phyloP scores from a whole-genome alignment of 2,113 vertebrate species.

The Pitta sordida region DNA sequence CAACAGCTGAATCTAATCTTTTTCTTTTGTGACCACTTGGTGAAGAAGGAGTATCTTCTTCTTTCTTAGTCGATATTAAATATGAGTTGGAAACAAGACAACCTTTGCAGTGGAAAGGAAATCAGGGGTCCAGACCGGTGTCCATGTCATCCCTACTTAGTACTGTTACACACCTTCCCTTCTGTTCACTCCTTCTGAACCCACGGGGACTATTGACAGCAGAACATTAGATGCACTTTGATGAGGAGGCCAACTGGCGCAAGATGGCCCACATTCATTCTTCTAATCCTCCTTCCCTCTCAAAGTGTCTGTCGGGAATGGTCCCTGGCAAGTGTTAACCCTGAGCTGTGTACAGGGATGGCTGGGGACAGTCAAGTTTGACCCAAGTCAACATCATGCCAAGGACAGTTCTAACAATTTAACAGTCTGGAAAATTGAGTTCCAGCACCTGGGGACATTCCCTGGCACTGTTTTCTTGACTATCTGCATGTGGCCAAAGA shows the following conservation, averaged over 20 bases:
- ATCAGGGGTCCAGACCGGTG: not conserved
- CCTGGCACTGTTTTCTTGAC: not conserved
- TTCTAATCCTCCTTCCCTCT: not conserved
- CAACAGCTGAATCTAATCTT: not conserved
- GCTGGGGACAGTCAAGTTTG: not conserved
- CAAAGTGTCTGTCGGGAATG: not conserved
- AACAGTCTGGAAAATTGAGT: slow-evolving; percentile 29
- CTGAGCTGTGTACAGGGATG: not conserved
- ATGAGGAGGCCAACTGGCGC: slow-evolving; percentile 3
- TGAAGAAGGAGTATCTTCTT: not conserved
- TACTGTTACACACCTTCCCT: not conserved
- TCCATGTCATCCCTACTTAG: not conserved
- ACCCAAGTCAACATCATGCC: slow-evolving; percentile 17
- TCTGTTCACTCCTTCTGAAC: not conserved
- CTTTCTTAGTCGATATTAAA: not conserved
- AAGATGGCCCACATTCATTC: not conserved
- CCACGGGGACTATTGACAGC: not conserved
- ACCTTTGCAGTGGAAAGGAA: not conserved
- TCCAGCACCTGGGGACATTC: slow-evolving; percentile 3
- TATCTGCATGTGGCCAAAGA: not conserved
- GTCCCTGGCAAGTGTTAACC: not conserved
- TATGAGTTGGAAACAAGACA: fast-evolving
- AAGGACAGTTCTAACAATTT: not conserved
- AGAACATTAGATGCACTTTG: not conserved
- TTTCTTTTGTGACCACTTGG: not conserved